phyloP scores from a whole-genome alignment of 2,797 vertebrate genomes.

The Xenopus petersii region DNA sequence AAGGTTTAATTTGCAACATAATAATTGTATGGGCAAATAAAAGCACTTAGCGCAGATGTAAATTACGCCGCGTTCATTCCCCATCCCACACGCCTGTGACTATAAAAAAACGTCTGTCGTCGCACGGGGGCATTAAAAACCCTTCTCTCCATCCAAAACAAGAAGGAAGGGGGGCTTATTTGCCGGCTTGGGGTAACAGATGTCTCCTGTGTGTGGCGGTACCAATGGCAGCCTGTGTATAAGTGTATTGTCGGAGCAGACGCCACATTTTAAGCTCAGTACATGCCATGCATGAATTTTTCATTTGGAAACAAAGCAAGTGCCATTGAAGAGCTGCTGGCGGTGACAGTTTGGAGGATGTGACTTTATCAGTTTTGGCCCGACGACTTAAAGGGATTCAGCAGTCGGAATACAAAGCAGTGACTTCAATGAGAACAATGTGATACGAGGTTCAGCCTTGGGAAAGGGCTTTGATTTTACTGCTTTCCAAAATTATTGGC shows the following conservation, averaged over 20 bases:
- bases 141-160: slow-evolving; percentile 4
- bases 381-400: too few relatives aligned
- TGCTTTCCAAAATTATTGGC: too few relatives aligned
- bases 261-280: slow-evolving; percentile 25
- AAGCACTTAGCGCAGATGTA: slow-evolving; percentile 28
- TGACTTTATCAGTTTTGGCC: too few relatives aligned
- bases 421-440: too few relatives aligned
- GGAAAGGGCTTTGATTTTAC: too few relatives aligned
- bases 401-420: too few relatives aligned
- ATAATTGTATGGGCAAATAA: slow-evolving; percentile 40
- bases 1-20: slow-evolving; percentile 18
- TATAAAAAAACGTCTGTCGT: slow-evolving; percentile 21
- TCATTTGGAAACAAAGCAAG: slow-evolving; percentile 30
- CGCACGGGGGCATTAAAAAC: neutral
- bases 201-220: slow-evolving; percentile 12
- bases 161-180: neutral
- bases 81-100: neutral
- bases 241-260: slow-evolving; percentile 10
- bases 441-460: too few relatives aligned
- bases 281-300: slow-evolving; percentile 39
- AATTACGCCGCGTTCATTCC: slow-evolving; percentile 11
- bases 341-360: too few relatives aligned
- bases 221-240: slow-evolving; percentile 21
- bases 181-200: slow-evolving; percentile 30
- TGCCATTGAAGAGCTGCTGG: too few relatives aligned